Evolutionary conservation across 1,140 invertebrate species (phyloP), one percentile per base, ranked within the genome.

Genomic region (Eurytemora carolleeae): DNA sequence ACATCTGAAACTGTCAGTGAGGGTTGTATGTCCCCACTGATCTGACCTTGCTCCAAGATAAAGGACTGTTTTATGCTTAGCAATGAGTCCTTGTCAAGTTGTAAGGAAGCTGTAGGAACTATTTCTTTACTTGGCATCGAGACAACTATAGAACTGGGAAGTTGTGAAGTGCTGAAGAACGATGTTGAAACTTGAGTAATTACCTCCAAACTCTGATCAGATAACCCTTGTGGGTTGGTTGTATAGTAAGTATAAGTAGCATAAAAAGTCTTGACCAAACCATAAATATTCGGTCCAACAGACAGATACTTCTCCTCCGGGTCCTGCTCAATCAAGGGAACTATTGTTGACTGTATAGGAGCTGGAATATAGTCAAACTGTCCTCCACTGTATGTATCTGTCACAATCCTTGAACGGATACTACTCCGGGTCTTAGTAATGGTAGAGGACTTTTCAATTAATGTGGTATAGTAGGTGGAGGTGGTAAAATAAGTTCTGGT

Each of bases 401-500:
- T 59, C 23, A 59, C 58, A 59, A 59, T 22, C n/a, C n/a, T 59
- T 24, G 58, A 59, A 7, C 26, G n/a, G 23, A 59, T 54, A 18
- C 21, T 61, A 22, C 53, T 62, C 24, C 60, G n/a, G n/a, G 60
- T 62, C 19, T 62, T 62, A 2, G 60, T 62, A 18, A 61, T 16
- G 17, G 60, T 62, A 15, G 17, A 16, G n/a, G 52, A 21, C n/a
- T 26, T 18, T 3, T 62, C 44, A 61, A 62, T 24, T 2, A 22
- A 54, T 1, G 60, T 62, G 3, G 60, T 54, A 25, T 62, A 62
- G 53, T 22, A 57, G 17, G 60, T 62, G 17, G 60, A 62, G 19
- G 60, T 62, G 16, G 60, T 62, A 26, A 57, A 62, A 25, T 62
- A 62, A 2, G 60, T 62, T 31, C 57, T 62, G 17, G 60, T 62